Base-by-base conservation (phyloP, 2,888 invertebrate genomes). In the Heteropelma amictum region DNA sequence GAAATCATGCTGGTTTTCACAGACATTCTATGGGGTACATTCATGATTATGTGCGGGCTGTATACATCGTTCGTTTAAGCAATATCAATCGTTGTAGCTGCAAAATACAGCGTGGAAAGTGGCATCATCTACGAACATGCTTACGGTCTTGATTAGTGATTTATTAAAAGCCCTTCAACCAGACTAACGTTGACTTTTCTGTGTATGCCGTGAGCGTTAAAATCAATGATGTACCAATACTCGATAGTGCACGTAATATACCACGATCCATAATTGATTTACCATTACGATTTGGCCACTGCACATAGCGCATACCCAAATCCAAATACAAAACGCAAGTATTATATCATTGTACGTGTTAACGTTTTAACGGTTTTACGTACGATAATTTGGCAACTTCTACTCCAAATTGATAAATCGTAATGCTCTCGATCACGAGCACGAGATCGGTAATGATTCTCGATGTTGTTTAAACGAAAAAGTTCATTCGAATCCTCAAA, bases 21-120 rank as follows among this genome's bases (percentile, higher is more conserved):
- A 54, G 45, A 33, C 53, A 60, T 67, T 47, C 42, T 35, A 21
- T 6, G 35, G 51, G 28, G 17, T n/a, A 51, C 42, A 64, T 68
- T 63, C 28, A 19, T 58, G 54, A 56, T 35, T 54, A 40, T 10
- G 42, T 33, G 33, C 14, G 23, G n/a, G n/a, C 28, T 40, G 21
- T 12, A 26, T 35, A 61, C 19, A 47, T 33, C 38, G 26, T 49
- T 28, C 40, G 23, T 14, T 8, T 28, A 19, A 45, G 19, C 14
- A 21, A 53, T 61, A 60, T 58, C 51, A 35, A 69, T 51, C 3
- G 23, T 8, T 14, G 38, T 6, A 63, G 42, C 14, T 19, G 33
- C 28, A 30, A 30, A 21, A 10, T 21, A 45, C 33, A 23, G 42
- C 14, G n/a, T 45, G 28, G 40, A 49, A 38, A 51, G 3, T 23